Percentiles rank a stretch among this genome's conserved stretches.
Conservation (phyloP, 2,113 vertebrate species). For the Ceyx cyanopectus region DNA sequence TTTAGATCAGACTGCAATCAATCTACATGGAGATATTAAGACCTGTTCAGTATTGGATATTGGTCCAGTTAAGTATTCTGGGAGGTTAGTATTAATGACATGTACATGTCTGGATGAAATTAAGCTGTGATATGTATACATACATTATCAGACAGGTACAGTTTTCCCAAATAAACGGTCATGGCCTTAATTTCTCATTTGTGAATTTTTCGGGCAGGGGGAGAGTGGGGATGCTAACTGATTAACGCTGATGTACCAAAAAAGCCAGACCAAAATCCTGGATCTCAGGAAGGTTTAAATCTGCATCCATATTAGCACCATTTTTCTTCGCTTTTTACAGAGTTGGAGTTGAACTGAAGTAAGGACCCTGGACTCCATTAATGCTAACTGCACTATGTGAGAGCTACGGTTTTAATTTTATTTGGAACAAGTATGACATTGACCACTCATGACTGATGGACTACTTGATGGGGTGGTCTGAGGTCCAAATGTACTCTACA, state of each 20-base stretch:
- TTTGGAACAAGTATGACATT: not conserved
- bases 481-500: not conserved
- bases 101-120: conserved; percentile 53
- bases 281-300: not conserved
- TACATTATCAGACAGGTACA: conserved; percentile 66
- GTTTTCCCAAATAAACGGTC: conserved; percentile 77
- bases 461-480: not conserved
- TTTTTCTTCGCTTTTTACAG: not conserved
- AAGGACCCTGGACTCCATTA: not conserved
- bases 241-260: not conserved
- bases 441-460: not conserved
- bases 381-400: not conserved
- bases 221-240: not conserved
- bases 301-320: not conserved
- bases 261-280: not conserved
- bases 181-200: conserved; percentile 40
- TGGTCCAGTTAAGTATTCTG: conserved; percentile 61
- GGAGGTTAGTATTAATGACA: conserved; percentile 42
- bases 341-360: not conserved
- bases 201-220: not conserved
- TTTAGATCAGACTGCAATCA: conserved; percentile 20
- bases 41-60: conserved; percentile 41
- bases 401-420: not conserved
- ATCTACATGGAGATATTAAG: not conserved
- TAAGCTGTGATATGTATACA: conserved; percentile 71